Evolutionary conservation across 2,113 vertebrate species (phyloP).

Genomic region (Burhinus bistriatus): DNA sequence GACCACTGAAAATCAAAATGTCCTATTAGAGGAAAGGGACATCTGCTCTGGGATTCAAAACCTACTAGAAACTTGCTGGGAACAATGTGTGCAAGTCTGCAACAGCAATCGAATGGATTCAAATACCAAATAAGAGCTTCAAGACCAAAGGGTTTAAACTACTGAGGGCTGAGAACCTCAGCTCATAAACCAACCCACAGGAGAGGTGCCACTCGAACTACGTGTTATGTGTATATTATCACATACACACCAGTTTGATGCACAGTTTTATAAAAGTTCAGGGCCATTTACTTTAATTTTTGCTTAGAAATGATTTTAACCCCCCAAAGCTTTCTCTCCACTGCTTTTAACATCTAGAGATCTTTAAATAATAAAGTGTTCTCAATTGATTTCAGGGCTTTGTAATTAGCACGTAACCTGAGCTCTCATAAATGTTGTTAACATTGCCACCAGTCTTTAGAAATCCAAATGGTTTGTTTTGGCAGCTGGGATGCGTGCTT

Average conservation of each 20-base stretch:
- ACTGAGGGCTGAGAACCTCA: neutral
- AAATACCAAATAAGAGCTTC: neutral
- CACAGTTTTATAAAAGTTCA: neutral
- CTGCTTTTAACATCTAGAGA: neutral
- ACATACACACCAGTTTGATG: neutral
- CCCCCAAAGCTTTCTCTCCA: neutral
- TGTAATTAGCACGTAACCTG: neutral
- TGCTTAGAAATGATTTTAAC: neutral
- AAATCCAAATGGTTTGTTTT: neutral
- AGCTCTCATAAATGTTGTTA: neutral
- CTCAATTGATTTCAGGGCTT: neutral
- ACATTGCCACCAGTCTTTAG: neutral
- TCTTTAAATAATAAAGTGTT: neutral
- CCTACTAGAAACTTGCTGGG: constrained; percentile 17
- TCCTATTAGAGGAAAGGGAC: constrained; percentile 49
- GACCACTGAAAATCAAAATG: constrained; percentile 55
- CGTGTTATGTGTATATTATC: neutral
- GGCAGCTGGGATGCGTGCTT: neutral
- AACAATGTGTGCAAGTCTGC: neutral
- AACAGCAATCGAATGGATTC: neutral
- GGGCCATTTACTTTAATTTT: neutral
- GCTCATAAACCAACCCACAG: neutral
- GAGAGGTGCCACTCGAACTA: neutral
- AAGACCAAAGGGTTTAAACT: neutral
- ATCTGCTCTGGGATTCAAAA: constrained; percentile 54